A percentile compares a stretch with the other conserved stretches of the same genome.
phyloP scores from a whole-genome alignment of 2,888 invertebrate species.

The Clunio marinus region DNA sequence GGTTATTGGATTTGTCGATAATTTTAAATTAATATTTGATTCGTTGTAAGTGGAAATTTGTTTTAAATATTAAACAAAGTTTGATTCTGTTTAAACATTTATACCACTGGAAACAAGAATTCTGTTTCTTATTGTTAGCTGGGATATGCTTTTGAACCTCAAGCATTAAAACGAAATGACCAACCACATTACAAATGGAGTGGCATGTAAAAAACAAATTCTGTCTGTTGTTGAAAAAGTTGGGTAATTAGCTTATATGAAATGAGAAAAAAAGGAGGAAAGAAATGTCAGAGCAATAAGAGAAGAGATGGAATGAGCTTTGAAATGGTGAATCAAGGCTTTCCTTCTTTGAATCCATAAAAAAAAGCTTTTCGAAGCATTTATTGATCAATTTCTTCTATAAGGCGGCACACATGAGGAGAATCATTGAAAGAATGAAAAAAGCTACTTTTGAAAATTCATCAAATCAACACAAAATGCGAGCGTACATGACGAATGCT shows the following conservation, averaged over 20 bases:
- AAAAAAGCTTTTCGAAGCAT: neutral
- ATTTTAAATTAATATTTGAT: no score
- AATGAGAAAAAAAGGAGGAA: neutral
- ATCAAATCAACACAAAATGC: slow-evolving; percentile 10
- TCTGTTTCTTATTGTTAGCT: no score
- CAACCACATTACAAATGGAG: no score
- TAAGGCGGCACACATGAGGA: neutral
- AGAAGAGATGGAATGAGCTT: neutral
- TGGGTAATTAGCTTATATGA: slow-evolving; percentile 7
- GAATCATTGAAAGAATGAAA: neutral
- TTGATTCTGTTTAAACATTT: no score
- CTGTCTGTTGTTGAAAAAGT: neutral
- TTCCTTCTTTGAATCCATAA: neutral
- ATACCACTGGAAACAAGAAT: no score
- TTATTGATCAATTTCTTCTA: slow-evolving; percentile 19
- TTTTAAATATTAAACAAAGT: no score
- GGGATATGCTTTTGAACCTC: no score
- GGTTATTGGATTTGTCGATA: no score
- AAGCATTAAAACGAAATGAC: no score
- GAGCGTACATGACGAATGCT: neutral
- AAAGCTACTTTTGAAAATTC: neutral
- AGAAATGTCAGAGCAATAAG: neutral
- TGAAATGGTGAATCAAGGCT: neutral
- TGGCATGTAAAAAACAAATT: neutral
- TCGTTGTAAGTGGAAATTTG: no score